Percentiles rank a stretch among this genome's conserved stretches.
Conservation (phyloP, 2,888 invertebrate genomes). For the Leptopterna dolabrata region DNA sequence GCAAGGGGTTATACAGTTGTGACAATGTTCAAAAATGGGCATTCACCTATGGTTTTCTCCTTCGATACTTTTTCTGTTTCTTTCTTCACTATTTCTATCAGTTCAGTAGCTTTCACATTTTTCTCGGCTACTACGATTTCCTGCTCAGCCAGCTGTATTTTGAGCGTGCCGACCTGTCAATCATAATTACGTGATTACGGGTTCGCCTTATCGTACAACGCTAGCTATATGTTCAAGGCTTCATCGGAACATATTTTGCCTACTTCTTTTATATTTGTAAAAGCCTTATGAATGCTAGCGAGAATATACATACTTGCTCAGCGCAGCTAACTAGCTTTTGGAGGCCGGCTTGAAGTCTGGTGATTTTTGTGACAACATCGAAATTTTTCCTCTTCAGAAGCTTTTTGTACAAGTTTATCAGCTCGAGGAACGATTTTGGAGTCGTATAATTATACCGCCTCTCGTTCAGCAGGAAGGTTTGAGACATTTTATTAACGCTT, state of each 20-base stretch:
- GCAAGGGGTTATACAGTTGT: no score
- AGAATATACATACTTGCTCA: slow-evolving; percentile 73
- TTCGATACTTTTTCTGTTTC: slow-evolving; percentile 92
- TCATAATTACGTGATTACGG: not conserved
- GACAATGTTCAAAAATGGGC: no score
- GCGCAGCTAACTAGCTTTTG: slow-evolving; percentile 88
- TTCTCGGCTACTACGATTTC: slow-evolving; percentile 87
- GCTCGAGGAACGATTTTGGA: slow-evolving; percentile 94
- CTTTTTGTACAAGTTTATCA: slow-evolving; percentile 85
- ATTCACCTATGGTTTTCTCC: slow-evolving; percentile 81
- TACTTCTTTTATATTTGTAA: no score
- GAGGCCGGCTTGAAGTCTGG: slow-evolving; percentile 86
- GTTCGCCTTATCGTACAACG: not conserved
- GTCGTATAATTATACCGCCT: slow-evolving; percentile 95
- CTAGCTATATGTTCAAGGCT: no score
- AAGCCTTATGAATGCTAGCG: no score
- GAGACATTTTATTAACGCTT: slow-evolving; percentile 87
- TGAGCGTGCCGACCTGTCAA: slow-evolving; percentile 79
- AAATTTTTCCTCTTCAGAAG: slow-evolving; percentile 75
- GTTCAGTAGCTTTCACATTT: slow-evolving; percentile 88
- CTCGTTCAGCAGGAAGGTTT: slow-evolving; percentile 83
- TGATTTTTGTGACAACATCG: slow-evolving; percentile 80
- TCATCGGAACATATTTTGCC: no score
- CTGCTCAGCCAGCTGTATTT: slow-evolving; percentile 79
- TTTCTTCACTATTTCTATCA: slow-evolving; percentile 85